phyloP scores from a whole-genome alignment of 1,140 invertebrate species.

The Homarus americanus region DNA sequence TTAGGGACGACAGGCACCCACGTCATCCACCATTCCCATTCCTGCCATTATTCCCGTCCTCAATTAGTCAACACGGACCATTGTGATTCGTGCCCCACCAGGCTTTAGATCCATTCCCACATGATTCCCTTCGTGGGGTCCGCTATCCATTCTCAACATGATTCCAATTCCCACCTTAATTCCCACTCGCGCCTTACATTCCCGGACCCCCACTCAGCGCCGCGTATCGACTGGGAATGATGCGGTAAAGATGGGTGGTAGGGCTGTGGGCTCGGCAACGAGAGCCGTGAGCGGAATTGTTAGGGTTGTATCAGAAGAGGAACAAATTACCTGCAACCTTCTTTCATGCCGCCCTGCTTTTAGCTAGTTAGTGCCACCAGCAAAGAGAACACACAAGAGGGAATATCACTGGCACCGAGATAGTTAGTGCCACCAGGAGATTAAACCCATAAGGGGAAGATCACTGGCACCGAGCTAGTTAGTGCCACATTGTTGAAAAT shows the following conservation, averaged over 20 bases:
- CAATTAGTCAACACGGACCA: not conserved
- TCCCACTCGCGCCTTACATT: constrained; percentile 2
- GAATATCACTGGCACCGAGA: no score
- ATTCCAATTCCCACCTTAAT: not conserved
- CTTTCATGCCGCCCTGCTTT: no score
- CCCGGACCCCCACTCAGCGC: not conserved
- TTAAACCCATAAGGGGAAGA: no score
- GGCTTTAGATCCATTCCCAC: not conserved
- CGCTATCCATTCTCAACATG: not conserved
- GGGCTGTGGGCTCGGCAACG: constrained; percentile 18
- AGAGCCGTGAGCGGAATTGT: constrained; percentile 21
- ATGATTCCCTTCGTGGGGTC: not conserved
- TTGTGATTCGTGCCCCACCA: not conserved
- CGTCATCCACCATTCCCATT: not conserved
- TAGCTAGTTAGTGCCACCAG: no score
- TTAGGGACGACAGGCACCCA: not conserved
- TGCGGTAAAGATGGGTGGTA: constrained; percentile 27
- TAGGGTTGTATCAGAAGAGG: constrained; percentile 15
- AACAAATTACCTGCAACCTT: constrained; percentile 2
- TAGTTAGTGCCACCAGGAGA: no score
- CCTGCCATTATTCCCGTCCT: not conserved
- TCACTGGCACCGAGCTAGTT: no score
- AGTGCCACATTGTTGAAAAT: no score
- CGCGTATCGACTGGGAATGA: constrained; percentile 25
- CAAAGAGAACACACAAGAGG: no score